Conservation (phyloP, 2,797 vertebrate species). For the Corythornis leucogaster region DNA sequence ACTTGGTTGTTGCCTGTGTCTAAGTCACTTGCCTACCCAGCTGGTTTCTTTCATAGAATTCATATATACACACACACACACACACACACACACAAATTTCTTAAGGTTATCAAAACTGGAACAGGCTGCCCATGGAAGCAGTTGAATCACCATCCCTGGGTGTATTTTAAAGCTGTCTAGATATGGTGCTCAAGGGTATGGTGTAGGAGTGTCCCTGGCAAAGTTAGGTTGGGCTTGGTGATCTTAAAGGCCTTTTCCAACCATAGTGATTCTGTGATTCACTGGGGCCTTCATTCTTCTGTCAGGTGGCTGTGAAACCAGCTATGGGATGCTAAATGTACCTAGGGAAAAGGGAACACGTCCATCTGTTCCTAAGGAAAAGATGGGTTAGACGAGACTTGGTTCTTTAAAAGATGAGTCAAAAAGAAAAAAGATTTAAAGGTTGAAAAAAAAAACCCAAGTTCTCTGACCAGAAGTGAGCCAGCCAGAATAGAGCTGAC, state of each 20-base stretch:
- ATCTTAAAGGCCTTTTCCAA: too few species aligned
- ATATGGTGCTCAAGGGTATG: too few species aligned
- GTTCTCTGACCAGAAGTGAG: neutral
- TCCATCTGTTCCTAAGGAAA: neutral
- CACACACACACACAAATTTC: neutral
- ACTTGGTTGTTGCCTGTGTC: accelerated
- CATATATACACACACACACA: neutral
- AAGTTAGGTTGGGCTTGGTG: too few species aligned
- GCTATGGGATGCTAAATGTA: neutral
- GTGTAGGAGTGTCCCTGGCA: too few species aligned
- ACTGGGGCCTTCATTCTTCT: neutral
- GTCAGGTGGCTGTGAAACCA: neutral
- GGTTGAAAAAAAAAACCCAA: neutral
- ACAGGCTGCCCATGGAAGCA: too few species aligned
- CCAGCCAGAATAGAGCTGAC: neutral
- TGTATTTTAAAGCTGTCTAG: too few species aligned
- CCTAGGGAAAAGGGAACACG: neutral
- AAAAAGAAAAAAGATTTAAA: neutral
- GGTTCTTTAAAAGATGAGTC: neutral
- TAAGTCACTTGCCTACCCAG: neutral
- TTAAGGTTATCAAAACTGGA: too few species aligned
- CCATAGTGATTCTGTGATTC: too few species aligned
- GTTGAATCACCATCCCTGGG: too few species aligned
- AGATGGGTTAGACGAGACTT: neutral
- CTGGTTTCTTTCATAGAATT: neutral